Percentiles rank a stretch among this genome's conserved stretches.
Conservation (phyloP, 2,113 vertebrate genomes). For the Crotalus helleri region DNA sequence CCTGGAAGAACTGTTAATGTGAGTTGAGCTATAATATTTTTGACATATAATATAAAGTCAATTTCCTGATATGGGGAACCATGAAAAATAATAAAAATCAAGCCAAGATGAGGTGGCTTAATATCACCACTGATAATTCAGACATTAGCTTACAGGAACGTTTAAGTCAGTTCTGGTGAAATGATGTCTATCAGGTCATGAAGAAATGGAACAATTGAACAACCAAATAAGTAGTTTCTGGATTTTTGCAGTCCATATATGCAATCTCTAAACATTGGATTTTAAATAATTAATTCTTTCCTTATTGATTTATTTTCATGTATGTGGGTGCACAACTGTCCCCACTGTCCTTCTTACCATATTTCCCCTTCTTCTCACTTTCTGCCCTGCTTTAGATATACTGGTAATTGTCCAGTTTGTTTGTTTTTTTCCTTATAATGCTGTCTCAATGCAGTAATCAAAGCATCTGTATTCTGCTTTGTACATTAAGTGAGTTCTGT, state of each 20-base stretch:
- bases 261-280: too few relatives aligned
- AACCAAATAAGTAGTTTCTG: background rate
- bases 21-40: background rate
- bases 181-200: background rate
- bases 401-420: background rate
- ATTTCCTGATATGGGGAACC: background rate
- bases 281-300: too few relatives aligned
- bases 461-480: background rate
- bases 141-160: background rate
- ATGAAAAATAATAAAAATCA: background rate
- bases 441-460: background rate
- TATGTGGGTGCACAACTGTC: too few relatives aligned
- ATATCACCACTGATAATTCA: background rate
- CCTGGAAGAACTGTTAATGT: background rate
- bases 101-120: background rate
- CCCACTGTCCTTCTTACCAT: too few relatives aligned
- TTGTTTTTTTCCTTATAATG: background rate
- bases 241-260: background rate
- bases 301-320: too few relatives aligned
- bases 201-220: background rate
- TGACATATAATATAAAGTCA: background rate
- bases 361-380: background rate
- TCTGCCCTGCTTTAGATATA: background rate
- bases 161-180: background rate
- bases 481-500: background rate